A percentile compares a stretch with the other conserved stretches of the same genome.
phyloP scores from a whole-genome alignment of 2,113 vertebrate genomes.

The Procavia capensis region DNA sequence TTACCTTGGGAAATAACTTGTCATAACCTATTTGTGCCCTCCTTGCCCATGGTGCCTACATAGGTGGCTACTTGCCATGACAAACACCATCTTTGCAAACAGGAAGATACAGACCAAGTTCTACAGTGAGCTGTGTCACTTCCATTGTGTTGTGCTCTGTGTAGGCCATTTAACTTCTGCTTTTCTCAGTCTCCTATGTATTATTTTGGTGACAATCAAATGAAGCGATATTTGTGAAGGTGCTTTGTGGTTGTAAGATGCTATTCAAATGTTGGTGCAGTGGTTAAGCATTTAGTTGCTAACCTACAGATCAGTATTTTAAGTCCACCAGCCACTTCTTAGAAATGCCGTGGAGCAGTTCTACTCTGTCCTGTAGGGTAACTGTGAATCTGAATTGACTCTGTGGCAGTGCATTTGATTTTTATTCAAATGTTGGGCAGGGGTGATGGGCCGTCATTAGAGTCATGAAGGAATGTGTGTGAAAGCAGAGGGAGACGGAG shows the following conservation, averaged over 20 bases:
- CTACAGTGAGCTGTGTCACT: background rate
- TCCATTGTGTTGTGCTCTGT: background rate
- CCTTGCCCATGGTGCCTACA: background rate
- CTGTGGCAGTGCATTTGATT: too few species aligned
- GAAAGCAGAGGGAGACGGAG: background rate
- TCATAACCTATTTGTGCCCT: background rate
- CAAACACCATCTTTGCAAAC: background rate
- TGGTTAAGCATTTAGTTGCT: too few species aligned
- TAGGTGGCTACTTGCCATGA: background rate
- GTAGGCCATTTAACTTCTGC: background rate
- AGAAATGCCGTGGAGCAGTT: too few species aligned
- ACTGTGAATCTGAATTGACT: too few species aligned
- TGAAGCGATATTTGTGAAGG: background rate
- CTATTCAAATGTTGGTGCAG: background rate
- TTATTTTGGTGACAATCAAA: background rate
- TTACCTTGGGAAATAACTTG: slow-evolving; percentile 29
- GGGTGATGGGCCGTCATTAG: background rate
- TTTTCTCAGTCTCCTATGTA: background rate
- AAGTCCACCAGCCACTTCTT: too few species aligned
- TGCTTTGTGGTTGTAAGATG: background rate
- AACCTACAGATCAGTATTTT: too few species aligned
- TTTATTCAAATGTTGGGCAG: background rate
- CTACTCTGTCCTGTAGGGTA: too few species aligned
- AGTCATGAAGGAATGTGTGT: background rate
- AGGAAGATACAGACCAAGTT: background rate